Evolutionary conservation across 2,888 invertebrate genomes (phyloP).

Genomic region (Lepas anatifera): DNA sequence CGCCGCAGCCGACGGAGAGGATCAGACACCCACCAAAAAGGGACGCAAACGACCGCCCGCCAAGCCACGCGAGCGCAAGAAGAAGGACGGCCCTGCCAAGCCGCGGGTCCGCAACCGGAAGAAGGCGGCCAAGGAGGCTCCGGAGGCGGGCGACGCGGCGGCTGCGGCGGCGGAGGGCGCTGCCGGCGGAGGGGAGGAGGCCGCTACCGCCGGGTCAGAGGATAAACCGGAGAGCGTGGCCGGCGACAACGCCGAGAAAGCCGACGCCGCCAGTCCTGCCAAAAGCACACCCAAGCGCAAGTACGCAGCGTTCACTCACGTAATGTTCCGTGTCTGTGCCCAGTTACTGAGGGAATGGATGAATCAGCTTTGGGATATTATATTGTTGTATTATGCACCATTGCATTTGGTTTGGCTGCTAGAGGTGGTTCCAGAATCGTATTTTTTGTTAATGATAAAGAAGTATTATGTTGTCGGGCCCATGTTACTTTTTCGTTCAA

Average conservation of each 20-base stretch:
- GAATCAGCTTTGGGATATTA: no score
- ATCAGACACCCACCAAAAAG: neutral
- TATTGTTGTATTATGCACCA: no score
- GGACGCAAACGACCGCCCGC: neutral
- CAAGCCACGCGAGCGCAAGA: conserved; percentile 7
- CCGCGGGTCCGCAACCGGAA: neutral
- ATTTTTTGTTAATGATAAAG: no score
- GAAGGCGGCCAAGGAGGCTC: neutral
- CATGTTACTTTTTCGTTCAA: no score
- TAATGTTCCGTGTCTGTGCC: no score
- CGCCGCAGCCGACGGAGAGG: neutral
- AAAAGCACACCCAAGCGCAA: neutral
- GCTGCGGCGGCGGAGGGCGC: neutral
- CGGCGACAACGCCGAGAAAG: neutral
- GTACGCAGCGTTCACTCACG: no score
- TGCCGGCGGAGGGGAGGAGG: neutral
- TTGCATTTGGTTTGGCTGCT: no score
- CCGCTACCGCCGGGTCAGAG: neutral
- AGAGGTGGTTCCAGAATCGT: no score
- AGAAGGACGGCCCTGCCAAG: conserved; percentile 3
- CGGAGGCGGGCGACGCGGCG: neutral
- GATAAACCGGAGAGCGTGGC: no score
- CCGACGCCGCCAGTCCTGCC: neutral
- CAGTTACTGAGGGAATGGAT: no score
- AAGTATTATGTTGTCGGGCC: no score